These are phyloP conservation scores for Drosophila azteca DNA, from an alignment of 1,140 invertebrate species.

Conservation along the genomic window DNA sequence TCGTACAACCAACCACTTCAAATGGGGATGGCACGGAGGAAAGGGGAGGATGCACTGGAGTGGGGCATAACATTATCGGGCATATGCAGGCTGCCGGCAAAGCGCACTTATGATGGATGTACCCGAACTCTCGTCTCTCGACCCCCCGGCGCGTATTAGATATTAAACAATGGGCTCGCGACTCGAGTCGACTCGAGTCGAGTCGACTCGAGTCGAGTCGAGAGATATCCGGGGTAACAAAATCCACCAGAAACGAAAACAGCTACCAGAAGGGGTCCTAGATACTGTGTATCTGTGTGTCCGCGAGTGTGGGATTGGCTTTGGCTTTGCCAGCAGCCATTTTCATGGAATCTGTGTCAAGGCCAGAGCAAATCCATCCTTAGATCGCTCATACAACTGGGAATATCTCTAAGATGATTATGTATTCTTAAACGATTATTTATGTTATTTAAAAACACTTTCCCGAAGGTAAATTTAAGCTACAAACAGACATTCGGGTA, in stretches of 20 bases:
- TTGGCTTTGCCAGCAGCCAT: no score
- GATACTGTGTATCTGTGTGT: background rate
- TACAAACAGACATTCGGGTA: no score
- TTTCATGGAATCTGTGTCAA: no score
- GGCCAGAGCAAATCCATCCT: no score
- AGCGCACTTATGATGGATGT: conserved; percentile 67
- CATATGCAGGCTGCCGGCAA: conserved; percentile 45
- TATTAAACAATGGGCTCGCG: conserved; percentile 61
- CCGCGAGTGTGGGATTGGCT: no score
- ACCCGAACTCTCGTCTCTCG: conserved; percentile 4
- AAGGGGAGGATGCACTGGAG: background rate
- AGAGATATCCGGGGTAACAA: conserved; percentile 13
- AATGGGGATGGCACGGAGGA: conserved; percentile 5
- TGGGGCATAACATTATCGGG: conserved; percentile 58
- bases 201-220: conserved; percentile 13
- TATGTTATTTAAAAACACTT: no score
- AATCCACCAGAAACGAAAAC: conserved; percentile 17
- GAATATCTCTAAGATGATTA: no score
- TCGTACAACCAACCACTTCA: conserved; percentile 76
- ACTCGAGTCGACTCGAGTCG: conserved; percentile 13
- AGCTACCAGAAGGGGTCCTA: background rate
- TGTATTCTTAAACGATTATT: no score
- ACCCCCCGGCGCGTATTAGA: conserved; percentile 60
- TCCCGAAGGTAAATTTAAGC: no score
- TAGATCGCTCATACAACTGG: no score